These are phyloP conservation scores for Perithous albicinctus DNA, from an alignment of 2,888 invertebrate species.

Conservation along the genomic window DNA sequence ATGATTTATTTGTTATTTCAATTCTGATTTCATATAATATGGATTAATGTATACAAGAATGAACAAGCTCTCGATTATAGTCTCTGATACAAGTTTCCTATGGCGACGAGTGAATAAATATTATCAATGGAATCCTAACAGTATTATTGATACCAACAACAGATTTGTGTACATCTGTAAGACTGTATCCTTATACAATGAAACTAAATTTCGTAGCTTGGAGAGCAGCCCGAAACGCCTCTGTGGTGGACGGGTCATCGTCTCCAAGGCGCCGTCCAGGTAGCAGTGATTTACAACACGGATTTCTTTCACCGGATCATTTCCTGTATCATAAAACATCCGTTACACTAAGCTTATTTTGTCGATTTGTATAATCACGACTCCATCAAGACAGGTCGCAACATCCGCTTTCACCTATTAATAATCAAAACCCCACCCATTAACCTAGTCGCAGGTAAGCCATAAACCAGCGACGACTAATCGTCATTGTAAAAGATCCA, in stretches of 20 bases:
- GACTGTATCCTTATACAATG: neutral
- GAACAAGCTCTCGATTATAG: no score
- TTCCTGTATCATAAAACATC: conserved; percentile 1
- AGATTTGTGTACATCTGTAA: neutral
- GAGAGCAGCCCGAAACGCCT: conserved; percentile 70
- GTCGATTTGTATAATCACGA: neutral
- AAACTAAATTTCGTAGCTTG: conserved; percentile 27
- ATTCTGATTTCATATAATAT: no score
- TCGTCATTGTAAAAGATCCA: conserved; percentile 39
- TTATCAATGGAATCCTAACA: neutral
- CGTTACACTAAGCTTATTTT: conserved; percentile 9
- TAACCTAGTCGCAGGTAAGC: neutral
- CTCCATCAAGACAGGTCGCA: no score
- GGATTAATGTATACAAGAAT: no score
- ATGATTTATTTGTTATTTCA: no score
- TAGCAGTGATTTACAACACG: conserved; percentile 29
- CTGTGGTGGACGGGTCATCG: conserved; percentile 66
- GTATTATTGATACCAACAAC: neutral
- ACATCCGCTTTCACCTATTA: conserved; percentile 36
- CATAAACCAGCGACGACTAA: conserved; percentile 22
- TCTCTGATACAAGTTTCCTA: neutral
- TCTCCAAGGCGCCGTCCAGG: conserved; percentile 49
- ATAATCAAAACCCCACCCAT: conserved; percentile 21
- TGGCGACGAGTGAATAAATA: no score
- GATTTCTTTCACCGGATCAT: neutral